Conservation (phyloP, 2,888 invertebrate genomes). For the Rhyacophila evoluta region DNA sequence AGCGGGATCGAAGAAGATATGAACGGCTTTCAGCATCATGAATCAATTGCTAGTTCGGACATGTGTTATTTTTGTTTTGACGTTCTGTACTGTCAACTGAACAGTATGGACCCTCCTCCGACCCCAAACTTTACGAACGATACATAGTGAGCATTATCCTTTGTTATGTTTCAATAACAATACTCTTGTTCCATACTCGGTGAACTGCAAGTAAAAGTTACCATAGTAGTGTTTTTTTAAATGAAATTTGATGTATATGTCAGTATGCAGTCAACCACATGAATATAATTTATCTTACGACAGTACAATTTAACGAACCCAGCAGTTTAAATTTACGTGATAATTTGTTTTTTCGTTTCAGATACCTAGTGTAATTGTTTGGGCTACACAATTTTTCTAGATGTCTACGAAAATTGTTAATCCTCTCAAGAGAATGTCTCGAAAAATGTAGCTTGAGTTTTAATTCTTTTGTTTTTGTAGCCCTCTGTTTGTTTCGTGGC, state of each 20-base stretch:
- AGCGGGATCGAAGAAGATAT: conserved; percentile 72
- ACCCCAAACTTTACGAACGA: conserved; percentile 75
- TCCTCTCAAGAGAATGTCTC: background rate
- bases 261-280: no score
- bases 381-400: conserved; percentile 22
- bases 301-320: background rate
- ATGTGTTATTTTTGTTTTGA: conserved; percentile 99
- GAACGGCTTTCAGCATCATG: conserved; percentile 67
- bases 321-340: background rate
- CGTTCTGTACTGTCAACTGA: conserved; percentile 94
- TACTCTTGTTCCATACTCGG: background rate
- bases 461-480: conserved; percentile 65
- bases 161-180: conserved; percentile 44
- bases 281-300: background rate
- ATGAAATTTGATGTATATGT: no score
- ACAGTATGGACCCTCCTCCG: conserved; percentile 92
- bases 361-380: conserved; percentile 19
- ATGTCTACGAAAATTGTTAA: conserved; percentile 22
- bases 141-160: conserved; percentile 51
- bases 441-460: background rate
- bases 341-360: conserved; percentile 16
- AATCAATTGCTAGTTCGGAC: conserved; percentile 85
- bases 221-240: no score
- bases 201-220: no score
- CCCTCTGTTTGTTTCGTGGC: conserved; percentile 99